Percentiles rank a stretch among this genome's conserved stretches.
These are phyloP conservation scores for Macrotus californicus DNA, from an alignment of 2,113 vertebrate genomes.

Conservation along the genomic window DNA sequence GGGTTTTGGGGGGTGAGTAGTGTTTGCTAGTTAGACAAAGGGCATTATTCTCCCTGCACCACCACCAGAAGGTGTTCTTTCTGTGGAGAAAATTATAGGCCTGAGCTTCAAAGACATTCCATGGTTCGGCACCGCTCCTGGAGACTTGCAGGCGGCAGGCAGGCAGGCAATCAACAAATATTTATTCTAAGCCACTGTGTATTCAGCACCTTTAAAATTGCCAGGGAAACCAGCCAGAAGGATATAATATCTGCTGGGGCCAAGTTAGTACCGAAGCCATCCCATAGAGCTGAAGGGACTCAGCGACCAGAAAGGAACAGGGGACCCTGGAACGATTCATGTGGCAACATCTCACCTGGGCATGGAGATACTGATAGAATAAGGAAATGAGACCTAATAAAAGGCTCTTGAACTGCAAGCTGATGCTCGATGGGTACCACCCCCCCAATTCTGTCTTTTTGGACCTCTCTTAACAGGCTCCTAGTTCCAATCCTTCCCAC, in stretches of 20 bases:
- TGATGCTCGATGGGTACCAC: not conserved
- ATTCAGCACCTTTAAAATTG: constrained; percentile 48
- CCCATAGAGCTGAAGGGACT: not conserved
- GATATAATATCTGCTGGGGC: not conserved
- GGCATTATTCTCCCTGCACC: constrained; percentile 1
- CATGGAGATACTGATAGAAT: not conserved
- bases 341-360: not conserved
- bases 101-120: constrained; percentile 37
- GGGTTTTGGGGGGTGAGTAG: not conserved
- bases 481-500: no score
- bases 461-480: not conserved
- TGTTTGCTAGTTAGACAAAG: constrained; percentile 47
- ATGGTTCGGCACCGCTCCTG: not conserved
- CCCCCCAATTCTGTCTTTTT: not conserved
- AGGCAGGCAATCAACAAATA: constrained; percentile 38
- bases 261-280: not conserved
- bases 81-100: constrained; percentile 53
- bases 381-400: not conserved
- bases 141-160: not conserved
- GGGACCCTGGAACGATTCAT: not conserved
- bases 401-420: not conserved
- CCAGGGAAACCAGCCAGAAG: not conserved
- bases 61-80: constrained; percentile 56
- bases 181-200: not conserved
- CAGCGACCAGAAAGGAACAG: not conserved